Evolutionary conservation across 2,888 invertebrate genomes (phyloP).

Genomic region (Hydrotaea diabolus): DNA sequence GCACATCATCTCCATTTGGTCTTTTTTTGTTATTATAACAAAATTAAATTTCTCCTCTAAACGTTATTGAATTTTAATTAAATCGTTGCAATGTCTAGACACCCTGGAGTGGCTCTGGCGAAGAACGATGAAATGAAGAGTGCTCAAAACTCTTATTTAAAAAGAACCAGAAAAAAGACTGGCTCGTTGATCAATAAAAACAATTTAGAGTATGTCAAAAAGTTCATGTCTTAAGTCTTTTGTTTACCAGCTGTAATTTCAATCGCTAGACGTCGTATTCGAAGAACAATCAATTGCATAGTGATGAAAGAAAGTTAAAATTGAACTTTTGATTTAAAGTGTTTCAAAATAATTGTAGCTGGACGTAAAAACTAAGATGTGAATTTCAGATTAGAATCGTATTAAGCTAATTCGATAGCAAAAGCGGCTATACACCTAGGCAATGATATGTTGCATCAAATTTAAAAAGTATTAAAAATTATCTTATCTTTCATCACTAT

Average conservation of each 20-base stretch:
- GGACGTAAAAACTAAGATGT: neutral
- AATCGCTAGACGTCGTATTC: neutral
- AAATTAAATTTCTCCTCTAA: conserved; percentile 20
- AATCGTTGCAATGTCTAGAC: conserved; percentile 8
- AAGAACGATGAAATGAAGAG: neutral
- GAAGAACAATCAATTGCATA: neutral
- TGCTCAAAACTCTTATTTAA: neutral
- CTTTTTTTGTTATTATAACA: neutral
- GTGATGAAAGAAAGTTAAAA: neutral
- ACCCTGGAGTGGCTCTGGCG: neutral
- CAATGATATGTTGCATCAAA: too few relatives aligned
- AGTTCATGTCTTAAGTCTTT: neutral
- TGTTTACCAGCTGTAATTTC: neutral
- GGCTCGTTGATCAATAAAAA: neutral
- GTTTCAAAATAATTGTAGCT: neutral
- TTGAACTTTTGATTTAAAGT: neutral
- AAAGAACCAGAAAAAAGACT: neutral
- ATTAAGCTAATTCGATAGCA: neutral
- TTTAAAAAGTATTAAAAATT: neutral
- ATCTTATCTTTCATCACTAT: too few relatives aligned
- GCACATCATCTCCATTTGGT: neutral
- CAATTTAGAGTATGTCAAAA: neutral
- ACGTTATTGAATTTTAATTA: conserved; percentile 5
- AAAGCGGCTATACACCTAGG: too few relatives aligned
- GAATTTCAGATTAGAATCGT: too few relatives aligned